Base-by-base conservation (phyloP, 1,140 invertebrate species). In the Atta texana region DNA sequence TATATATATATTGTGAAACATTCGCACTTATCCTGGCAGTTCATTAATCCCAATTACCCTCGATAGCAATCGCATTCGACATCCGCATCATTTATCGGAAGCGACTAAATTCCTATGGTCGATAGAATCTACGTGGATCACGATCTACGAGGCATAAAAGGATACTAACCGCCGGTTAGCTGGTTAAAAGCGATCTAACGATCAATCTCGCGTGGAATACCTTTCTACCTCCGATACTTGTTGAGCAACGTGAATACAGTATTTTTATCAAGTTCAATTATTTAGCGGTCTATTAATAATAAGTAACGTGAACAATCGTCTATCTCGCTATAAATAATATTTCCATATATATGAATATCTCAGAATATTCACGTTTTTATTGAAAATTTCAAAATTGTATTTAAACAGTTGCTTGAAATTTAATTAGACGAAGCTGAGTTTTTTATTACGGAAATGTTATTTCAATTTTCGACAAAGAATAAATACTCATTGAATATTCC, bases 21-120 rank as follows among this genome's bases (percentile, higher is more conserved):
- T 53, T 76, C 74, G 44, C 61, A 44, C 61, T 51, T 51, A 44
- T 44, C 39, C 16, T 12, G 8, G 28, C 61, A 34, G 76, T 51
- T 64, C 44, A 80, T 80, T 66, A 80, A 66, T 53, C 49, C 63
- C 63, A 66, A 80, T 80, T 55, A 68, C 63, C 21, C 14, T 24
- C 61, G 63, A 80, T 80, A 18, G 57, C 34, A 39, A 77, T 61
- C 61, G 61, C 61, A 44, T 34, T 53, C 76, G 28, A 78, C 28
- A 24, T 12, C 18, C 75, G 39, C 53, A 44, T 76, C 59, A 31
- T 21, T 61, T 51, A 51, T 63, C 76, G 28, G 75, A 77, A 78
- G 63, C 31, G 63, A 68, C 68, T 59, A 66, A 66, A 80, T 80
- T 34, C 49, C 61, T 61, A n/a, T 44, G 28, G 12, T 49, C 39